These are phyloP conservation scores for Thalassophryne amazonica DNA, from an alignment of 2,797 vertebrate species.

Conservation along the genomic window DNA sequence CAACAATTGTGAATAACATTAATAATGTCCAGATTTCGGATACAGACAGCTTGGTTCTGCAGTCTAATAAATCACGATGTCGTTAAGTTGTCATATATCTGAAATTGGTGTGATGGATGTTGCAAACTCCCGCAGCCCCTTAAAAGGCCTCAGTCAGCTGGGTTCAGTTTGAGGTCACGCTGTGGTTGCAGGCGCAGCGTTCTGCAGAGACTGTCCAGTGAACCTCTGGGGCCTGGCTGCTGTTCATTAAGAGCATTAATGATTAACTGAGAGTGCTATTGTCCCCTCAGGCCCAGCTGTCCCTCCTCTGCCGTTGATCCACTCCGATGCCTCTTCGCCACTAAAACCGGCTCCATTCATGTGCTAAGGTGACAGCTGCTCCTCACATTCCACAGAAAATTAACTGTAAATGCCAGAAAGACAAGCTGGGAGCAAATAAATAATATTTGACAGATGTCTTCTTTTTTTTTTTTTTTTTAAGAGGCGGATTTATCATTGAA, in stretches of 20 bases:
- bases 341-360: conserved; percentile 72
- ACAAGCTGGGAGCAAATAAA: conserved; percentile 49
- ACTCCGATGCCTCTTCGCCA: conserved; percentile 62
- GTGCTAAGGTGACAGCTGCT: conserved; percentile 79
- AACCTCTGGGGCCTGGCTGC: conserved; percentile 71
- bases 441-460: conserved; percentile 61
- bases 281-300: conserved; percentile 75
- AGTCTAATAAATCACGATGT: neutral
- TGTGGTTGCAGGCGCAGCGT: conserved; percentile 49
- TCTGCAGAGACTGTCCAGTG: conserved; percentile 61
- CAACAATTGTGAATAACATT: too few relatives aligned
- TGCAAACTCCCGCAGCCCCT: conserved; percentile 36
- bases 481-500: conserved; percentile 26
- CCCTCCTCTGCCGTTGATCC: conserved; percentile 72
- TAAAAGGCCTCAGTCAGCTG: conserved; percentile 63
- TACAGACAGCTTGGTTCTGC: neutral
- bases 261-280: conserved; percentile 82
- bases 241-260: conserved; percentile 83
- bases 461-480: conserved; percentile 30
- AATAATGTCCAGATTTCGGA: too few relatives aligned
- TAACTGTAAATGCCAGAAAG: conserved; percentile 57
- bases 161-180: conserved; percentile 61
- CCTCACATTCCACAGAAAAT: conserved; percentile 76
- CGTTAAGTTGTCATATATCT: conserved; percentile 15
- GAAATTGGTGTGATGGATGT: conserved; percentile 12